Conservation (phyloP, 2,113 vertebrate species). For the Eretmodus cyanostictus region DNA sequence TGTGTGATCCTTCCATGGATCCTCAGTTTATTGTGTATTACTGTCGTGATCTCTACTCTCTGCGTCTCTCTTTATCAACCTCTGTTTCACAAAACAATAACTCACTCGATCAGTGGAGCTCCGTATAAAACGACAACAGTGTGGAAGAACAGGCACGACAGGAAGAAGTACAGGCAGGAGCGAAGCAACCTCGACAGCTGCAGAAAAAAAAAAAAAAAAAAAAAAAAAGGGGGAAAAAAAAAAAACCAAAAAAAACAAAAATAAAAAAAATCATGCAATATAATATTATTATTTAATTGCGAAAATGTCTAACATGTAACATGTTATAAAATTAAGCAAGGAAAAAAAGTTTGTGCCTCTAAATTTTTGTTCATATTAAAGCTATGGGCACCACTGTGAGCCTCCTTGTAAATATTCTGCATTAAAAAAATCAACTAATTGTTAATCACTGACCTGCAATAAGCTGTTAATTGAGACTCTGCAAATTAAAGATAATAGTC, state of each 20-base stretch:
- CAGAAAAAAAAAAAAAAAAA: conserved; percentile 31
- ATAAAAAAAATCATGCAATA: background rate
- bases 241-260: conserved; percentile 11
- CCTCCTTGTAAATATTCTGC: background rate
- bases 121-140: conserved; percentile 90
- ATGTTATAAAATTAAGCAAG: background rate
- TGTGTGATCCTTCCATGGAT: background rate
- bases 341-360: background rate
- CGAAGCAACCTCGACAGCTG: conserved; percentile 83
- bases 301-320: background rate
- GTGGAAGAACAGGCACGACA: conserved; percentile 90
- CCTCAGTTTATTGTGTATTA: background rate
- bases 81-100: conserved; percentile 1
- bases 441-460: conserved; percentile 49
- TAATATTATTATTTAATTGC: background rate
- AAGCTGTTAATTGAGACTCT: conserved; percentile 41
- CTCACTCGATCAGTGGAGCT: conserved; percentile 94
- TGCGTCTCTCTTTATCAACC: background rate
- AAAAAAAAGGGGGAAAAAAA: background rate
- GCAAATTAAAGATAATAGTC: conserved; percentile 47
- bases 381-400: background rate
- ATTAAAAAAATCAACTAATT: conserved; percentile 15
- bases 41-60: background rate
- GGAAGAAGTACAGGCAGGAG: conserved; percentile 86
- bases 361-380: background rate